These are phyloP conservation scores for Danaus melanippus DNA, from an alignment of 1,140 invertebrate species.

Conservation along the genomic window DNA sequence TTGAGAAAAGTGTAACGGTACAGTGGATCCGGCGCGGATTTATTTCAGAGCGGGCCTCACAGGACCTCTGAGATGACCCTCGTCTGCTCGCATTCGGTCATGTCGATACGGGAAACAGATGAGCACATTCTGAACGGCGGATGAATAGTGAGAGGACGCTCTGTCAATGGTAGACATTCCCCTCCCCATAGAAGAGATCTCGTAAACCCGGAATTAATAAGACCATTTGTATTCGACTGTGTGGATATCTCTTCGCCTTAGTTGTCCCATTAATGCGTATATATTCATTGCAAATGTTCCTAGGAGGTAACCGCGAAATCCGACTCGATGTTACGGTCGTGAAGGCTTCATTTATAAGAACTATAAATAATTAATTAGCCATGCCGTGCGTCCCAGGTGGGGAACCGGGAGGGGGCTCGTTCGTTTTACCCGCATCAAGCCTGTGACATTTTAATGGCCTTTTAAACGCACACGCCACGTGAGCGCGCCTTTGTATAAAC, in stretches of 20 bases:
- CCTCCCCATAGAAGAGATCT: constrained; percentile 18
- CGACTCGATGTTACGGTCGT: constrained; percentile 13
- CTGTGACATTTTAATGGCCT: constrained; percentile 58
- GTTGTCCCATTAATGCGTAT: constrained; percentile 15
- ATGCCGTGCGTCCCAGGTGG: constrained; percentile 23
- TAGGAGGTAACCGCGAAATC: constrained; percentile 17
- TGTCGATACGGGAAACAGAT: constrained; percentile 33
- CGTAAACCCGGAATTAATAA: constrained; percentile 42
- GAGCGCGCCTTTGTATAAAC: constrained; percentile 24
- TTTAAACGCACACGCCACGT: constrained; percentile 45
- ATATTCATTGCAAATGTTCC: constrained; percentile 6
- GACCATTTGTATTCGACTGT: constrained; percentile 35
- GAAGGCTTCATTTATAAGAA: constrained; percentile 38
- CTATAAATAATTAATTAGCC: constrained; percentile 58
- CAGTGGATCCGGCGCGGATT: constrained; percentile 45
- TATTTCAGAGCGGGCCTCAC: constrained; percentile 38
- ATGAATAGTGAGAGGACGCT: constrained; percentile 26
- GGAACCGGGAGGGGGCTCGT: constrained; percentile 5
- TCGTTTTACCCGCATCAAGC: constrained; percentile 46
- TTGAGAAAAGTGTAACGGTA: constrained; percentile 61
- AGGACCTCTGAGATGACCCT: constrained; percentile 35
- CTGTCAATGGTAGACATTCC: constrained; percentile 22
- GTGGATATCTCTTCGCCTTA: constrained; percentile 22
- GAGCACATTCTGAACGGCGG: constrained; percentile 28
- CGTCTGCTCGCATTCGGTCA: constrained; percentile 30